Evolutionary conservation across 2,888 invertebrate genomes (phyloP), one percentile per base, ranked within the genome.

Genomic region (Philopedon plagiatum): DNA sequence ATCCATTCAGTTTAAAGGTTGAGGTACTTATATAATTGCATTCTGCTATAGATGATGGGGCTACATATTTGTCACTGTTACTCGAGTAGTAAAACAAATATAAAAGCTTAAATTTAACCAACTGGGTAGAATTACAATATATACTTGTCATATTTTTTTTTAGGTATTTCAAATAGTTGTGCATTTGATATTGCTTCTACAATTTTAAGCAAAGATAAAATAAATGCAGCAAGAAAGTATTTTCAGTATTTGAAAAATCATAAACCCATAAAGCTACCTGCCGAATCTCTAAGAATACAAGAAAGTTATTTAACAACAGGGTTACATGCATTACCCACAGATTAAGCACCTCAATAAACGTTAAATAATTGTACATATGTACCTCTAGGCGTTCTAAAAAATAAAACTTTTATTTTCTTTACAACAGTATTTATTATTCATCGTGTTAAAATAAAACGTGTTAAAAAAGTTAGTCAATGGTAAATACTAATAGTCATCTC

Each of bases 401-500:
- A 32, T 32, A 32, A 32, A 32, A 5, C 1, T 3, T 32, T 5
- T 32, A n/a, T n/a, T n/a, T n/a, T n/a, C n/a, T 54, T 54, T 19
- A 60, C 60, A 57, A 57, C 57, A 60, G 23, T 39, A 11, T 60
- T 60, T 60, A 41, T 58, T 58, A 41, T 57, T 63, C 34, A 41
- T 64, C 54, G 23, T 11, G 26, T 56, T 9, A 56, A 65, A 41
- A 49, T 39, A 39, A 65, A 65, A 54, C 23, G n/a, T 41, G 46
- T 21, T 41, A 34, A 56, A 56, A 65, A 54, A 54, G 41, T 21
- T 44, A 26, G 7, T 51, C 11, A 63, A n/a, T 1, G 9, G 37
- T 57, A 37, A 13, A 26, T 9, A 60, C 51, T 89, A 97, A 86
- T 98, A 99, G 86, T 99, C 99, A 76, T 95, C 94, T 29, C 99